Base-by-base conservation (phyloP, 1,140 invertebrate species). In the Drosophila nigrodunni region DNA sequence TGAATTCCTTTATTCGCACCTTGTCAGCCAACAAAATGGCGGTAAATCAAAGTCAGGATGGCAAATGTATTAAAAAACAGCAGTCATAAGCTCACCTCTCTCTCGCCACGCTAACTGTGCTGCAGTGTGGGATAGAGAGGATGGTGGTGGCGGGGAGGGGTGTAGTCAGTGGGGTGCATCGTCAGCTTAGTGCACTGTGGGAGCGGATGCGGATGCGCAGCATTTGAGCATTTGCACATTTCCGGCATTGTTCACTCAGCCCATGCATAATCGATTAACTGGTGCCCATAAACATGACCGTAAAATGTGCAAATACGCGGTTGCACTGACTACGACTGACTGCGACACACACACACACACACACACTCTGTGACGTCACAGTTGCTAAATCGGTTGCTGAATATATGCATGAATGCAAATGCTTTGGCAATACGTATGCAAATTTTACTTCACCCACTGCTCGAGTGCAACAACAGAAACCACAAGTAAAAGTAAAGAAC, bases 221-320 rank as follows among this genome's bases (percentile, higher is more conserved):
- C 82, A 88, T 87, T 87, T 88, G 82, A 77, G 82, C 82, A 87
- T 87, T 87, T 88, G 82, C 82, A 88, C 82, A 88, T 87, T 87
- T 87, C 82, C 82, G 79, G 80, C 73, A 74, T 85, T 87, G 82
- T 75, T 87, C 82, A 87, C 77, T 87, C 82, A 82, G 83, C 76
- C 82, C 80, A 78, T 82, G 82, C 83, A 87, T 87, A 87, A 87
- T 87, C 82, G 82, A 87, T 87, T 87, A 87, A 87, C 82, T 87
- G 80, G 83, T 70, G 76, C 83, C 79, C 82, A 87, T 87, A 87
- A 87, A 87, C 82, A 87, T 88, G 82, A 88, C 82, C 82, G 82
- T 85, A 87, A 74, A 87, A 87, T 87, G 83, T 88, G 82, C 83
- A 87, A 88, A 87, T 88, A 72, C 67, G 59, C 67, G 67, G 66